Evolutionary conservation across 2,113 vertebrate species (phyloP).

Genomic region (Sebastes schlegelii): DNA sequence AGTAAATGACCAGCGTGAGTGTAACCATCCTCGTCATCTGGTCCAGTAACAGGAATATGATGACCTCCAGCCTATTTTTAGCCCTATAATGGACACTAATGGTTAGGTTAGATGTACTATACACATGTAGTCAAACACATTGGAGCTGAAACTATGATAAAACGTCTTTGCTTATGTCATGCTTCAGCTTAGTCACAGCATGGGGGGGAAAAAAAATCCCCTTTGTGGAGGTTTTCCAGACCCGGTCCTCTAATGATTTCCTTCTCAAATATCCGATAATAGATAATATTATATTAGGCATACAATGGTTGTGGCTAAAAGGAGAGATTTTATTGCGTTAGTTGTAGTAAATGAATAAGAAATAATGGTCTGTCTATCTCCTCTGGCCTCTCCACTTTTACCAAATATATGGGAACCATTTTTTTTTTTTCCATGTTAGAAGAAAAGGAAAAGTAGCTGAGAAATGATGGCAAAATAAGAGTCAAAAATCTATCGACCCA

Average conservation of each 20-base stretch:
- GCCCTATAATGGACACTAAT: conserved; percentile 9
- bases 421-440: not conserved
- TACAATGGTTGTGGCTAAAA: conserved; percentile 26
- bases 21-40: conserved; percentile 32
- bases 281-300: conserved; percentile 60
- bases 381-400: not conserved
- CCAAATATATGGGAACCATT: not conserved
- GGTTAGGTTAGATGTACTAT: not conserved
- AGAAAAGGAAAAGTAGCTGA: not conserved
- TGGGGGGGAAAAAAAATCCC: not conserved
- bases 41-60: conserved; percentile 34
- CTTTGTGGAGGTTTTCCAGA: conserved; percentile 32
- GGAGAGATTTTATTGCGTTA: conserved; percentile 44
- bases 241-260: conserved; percentile 60
- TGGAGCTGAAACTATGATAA: not conserved
- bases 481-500: not conserved
- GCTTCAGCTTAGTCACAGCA: not conserved
- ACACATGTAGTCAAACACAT: not conserved
- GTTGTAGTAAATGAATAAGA: conserved; percentile 37
- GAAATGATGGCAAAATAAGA: not conserved
- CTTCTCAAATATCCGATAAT: conserved; percentile 73
- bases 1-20: conserved; percentile 23
- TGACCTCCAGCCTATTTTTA: conserved; percentile 18
- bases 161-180: conserved; percentile 21
- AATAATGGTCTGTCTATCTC: not conserved